A percentile compares a stretch with the other conserved stretches of the same genome.
phyloP scores from a whole-genome alignment of 2,113 vertebrate species.

The Pedetes capensis region DNA sequence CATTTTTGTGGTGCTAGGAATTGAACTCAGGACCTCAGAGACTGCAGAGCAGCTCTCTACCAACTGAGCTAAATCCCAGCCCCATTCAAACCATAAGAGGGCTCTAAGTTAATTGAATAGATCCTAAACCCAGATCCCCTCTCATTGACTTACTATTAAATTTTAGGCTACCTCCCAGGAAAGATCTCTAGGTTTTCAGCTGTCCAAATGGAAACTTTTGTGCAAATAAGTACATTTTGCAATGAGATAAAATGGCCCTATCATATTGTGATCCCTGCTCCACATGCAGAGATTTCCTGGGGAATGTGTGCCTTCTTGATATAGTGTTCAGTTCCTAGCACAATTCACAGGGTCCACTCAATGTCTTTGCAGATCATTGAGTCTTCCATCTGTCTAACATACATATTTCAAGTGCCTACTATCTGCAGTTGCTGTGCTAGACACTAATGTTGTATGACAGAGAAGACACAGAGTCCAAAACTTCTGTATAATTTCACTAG shows the following conservation, averaged over 20 bases:
- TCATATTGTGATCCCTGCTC: neutral
- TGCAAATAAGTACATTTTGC: slow-evolving; percentile 18
- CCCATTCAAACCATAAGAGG: neutral
- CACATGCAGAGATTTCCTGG: neutral
- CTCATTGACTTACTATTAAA: neutral
- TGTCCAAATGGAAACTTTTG: slow-evolving; percentile 1
- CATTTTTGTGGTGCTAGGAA: no score
- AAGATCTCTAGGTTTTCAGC: neutral
- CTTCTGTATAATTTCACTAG: neutral
- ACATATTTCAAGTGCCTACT: neutral
- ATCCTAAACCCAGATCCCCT: neutral
- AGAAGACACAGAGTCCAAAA: neutral
- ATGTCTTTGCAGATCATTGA: neutral
- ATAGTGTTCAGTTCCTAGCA: neutral
- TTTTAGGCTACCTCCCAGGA: neutral
- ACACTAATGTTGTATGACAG: neutral
- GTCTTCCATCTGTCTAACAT: neutral
- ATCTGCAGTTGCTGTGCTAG: neutral
- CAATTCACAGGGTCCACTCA: neutral
- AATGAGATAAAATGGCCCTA: neutral
- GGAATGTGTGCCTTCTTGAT: neutral
- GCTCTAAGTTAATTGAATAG: neutral
- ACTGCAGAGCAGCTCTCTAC: no score
- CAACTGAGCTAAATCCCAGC: no score
- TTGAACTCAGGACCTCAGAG: no score